phyloP scores from a whole-genome alignment of 2,797 vertebrate genomes.

The Leptodactylus fallax region DNA sequence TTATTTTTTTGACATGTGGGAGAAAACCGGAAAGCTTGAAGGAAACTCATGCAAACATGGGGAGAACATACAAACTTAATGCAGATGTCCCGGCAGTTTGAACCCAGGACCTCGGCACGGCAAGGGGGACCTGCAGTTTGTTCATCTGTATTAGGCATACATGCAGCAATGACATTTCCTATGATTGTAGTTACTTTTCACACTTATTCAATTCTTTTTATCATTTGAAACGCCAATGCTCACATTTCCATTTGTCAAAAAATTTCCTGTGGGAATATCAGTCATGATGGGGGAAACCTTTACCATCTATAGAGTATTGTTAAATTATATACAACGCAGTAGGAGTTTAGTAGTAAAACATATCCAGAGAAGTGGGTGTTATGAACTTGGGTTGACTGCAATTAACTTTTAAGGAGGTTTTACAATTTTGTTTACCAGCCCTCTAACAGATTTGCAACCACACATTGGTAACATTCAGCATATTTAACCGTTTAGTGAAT shows the following conservation, averaged over 20 bases:
- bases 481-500: not conserved
- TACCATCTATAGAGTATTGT: not conserved
- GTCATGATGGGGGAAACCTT: not conserved
- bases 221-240: no score
- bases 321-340: not conserved
- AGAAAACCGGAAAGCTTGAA: no score
- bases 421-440: not conserved
- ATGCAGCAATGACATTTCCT: not conserved
- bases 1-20: no score
- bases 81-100: no score
- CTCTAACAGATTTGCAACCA: not conserved
- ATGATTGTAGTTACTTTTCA: not conserved
- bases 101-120: no score
- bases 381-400: not conserved
- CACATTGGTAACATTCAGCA: conserved; percentile 1
- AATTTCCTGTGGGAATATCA: not conserved
- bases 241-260: not conserved
- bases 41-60: no score
- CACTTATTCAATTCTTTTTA: not conserved
- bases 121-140: no score
- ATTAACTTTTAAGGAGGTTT: not conserved
- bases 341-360: not conserved
- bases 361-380: not conserved
- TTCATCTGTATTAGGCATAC: not conserved
- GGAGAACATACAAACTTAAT: no score